Conservation (phyloP, 2,113 vertebrate genomes). For the Tyrannus savana region DNA sequence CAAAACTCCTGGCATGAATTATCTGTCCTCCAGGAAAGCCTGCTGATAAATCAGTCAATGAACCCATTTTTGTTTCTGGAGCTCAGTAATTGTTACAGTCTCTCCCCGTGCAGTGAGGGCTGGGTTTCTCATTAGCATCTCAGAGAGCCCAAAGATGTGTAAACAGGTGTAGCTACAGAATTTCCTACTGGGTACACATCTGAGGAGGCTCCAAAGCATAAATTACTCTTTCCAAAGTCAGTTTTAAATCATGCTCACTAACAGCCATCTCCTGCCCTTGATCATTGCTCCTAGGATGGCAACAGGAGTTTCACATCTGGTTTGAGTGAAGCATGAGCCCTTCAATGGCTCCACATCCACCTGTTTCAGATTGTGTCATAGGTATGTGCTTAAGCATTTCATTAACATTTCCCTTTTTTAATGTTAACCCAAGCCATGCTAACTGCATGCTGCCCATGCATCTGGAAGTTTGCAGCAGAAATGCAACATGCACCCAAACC, state of each 20-base stretch:
- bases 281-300: slow-evolving; percentile 47
- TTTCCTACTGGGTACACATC: slow-evolving; percentile 63
- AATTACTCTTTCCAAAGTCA: slow-evolving; percentile 61
- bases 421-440: not conserved
- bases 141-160: slow-evolving; percentile 16
- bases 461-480: not conserved
- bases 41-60: slow-evolving; percentile 31
- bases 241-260: slow-evolving; percentile 61
- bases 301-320: slow-evolving; percentile 47
- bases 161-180: slow-evolving; percentile 63
- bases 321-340: slow-evolving; percentile 57
- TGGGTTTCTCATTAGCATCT: slow-evolving; percentile 59
- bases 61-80: slow-evolving; percentile 15
- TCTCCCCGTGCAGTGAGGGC: not conserved
- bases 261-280: slow-evolving; percentile 57
- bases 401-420: slow-evolving; percentile 28
- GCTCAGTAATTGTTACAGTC: slow-evolving; percentile 19
- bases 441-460: not conserved
- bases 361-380: slow-evolving; percentile 69
- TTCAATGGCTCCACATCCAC: slow-evolving; percentile 32
- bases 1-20: not conserved
- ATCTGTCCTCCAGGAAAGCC: slow-evolving; percentile 13
- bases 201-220: slow-evolving; percentile 53
- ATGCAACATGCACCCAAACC: not conserved
- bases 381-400: slow-evolving; percentile 45